Conservation (phyloP, 2,113 vertebrate genomes). For the Notothenia rossii region DNA sequence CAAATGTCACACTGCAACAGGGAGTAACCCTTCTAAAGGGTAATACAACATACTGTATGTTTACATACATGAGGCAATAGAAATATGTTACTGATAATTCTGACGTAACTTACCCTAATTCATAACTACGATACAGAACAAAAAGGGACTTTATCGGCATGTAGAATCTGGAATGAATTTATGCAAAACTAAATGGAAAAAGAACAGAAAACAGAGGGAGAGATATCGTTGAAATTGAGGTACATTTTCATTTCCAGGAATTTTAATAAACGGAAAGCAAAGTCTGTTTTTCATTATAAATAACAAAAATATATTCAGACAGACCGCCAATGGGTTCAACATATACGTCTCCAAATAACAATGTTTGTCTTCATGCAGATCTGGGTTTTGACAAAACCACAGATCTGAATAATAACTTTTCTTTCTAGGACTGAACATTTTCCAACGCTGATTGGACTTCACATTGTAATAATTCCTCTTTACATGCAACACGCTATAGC, state of each 20-base stretch:
- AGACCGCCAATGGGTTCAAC: constrained; percentile 9
- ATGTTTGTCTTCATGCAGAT: background rate
- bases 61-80: background rate
- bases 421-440: background rate
- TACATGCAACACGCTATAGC: constrained; percentile 10
- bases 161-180: constrained; percentile 24
- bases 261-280: constrained; percentile 27
- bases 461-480: background rate
- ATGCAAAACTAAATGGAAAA: constrained; percentile 10
- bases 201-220: constrained; percentile 31
- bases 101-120: background rate
- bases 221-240: constrained; percentile 32
- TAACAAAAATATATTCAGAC: background rate
- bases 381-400: background rate
- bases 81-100: background rate
- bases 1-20: constrained; percentile 6
- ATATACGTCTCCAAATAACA: background rate
- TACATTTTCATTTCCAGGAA: constrained; percentile 18
- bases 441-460: background rate
- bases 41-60: constrained; percentile 7
- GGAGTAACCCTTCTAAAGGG: background rate
- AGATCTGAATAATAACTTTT: constrained; percentile 12
- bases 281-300: background rate
- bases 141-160: background rate
- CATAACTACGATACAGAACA: background rate